phyloP scores from a whole-genome alignment of 2,888 invertebrate genomes.

The Diploptera punctata region DNA sequence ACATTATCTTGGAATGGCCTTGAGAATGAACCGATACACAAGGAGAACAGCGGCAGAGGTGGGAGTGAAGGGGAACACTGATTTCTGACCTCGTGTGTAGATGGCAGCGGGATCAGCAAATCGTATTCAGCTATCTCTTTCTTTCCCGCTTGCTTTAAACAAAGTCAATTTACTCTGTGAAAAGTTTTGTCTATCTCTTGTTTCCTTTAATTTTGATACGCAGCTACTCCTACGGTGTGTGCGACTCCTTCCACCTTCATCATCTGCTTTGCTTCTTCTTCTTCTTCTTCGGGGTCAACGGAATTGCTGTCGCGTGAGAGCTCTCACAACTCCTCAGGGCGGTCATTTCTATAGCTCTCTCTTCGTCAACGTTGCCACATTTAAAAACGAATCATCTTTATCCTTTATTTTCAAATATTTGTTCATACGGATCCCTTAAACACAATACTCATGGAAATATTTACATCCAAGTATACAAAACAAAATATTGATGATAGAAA shows the following conservation, averaged over 20 bases:
- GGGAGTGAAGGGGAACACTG: not conserved
- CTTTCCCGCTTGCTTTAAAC: not conserved
- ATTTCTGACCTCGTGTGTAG: slow-evolving; percentile 25
- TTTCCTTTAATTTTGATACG: not conserved
- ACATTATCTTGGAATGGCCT: slow-evolving; percentile 13
- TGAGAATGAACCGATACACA: not conserved
- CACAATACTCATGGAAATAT: no score
- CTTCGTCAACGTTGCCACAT: slow-evolving; percentile 27
- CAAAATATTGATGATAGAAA: no score
- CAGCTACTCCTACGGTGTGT: not conserved
- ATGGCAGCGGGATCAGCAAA: slow-evolving; percentile 6
- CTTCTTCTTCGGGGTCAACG: slow-evolving; percentile 27
- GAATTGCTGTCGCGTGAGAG: slow-evolving; percentile 7
- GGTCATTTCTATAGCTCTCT: not conserved
- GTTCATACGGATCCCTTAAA: no score
- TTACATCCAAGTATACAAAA: no score
- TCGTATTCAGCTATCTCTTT: no score
- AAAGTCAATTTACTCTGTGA: not conserved
- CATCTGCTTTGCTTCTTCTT: slow-evolving; percentile 2
- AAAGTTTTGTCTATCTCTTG: not conserved
- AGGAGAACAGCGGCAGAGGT: not conserved
- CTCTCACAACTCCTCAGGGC: not conserved
- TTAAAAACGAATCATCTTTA: not conserved
- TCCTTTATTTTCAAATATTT: no score
- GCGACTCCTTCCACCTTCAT: not conserved